phyloP scores from a whole-genome alignment of 2,797 vertebrate genomes.

The Spinibarbus caldwelli region DNA sequence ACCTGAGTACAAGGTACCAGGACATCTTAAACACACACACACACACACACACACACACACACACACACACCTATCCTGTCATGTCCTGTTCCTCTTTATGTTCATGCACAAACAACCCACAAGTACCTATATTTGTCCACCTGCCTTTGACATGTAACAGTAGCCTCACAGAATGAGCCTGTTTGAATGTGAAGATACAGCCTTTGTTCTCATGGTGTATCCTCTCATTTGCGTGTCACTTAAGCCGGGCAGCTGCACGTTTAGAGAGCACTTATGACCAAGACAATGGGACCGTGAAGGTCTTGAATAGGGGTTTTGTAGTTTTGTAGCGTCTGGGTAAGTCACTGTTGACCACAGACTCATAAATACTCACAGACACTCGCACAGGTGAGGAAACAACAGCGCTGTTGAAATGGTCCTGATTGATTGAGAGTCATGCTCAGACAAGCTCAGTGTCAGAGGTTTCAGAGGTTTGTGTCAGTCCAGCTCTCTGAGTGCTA shows the following conservation, averaged over 20 bases:
- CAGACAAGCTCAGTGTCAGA: slow-evolving; percentile 44
- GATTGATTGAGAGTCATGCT: slow-evolving; percentile 37
- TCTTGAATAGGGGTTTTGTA: slow-evolving; percentile 52
- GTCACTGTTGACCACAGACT: slow-evolving; percentile 42
- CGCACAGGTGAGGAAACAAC: slow-evolving; percentile 43
- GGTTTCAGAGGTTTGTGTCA: slow-evolving; percentile 20
- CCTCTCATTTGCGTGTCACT: slow-evolving; percentile 41
- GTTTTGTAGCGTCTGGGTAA: slow-evolving; percentile 11
- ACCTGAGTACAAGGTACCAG: slow-evolving; percentile 82
- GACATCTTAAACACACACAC: slow-evolving; percentile 10
- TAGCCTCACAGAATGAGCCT: not conserved
- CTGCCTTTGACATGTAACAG: slow-evolving; percentile 50
- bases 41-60: too few species aligned
- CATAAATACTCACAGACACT: slow-evolving; percentile 5
- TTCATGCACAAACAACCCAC: slow-evolving; percentile 28
- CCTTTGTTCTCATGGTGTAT: slow-evolving; percentile 38
- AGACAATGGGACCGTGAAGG: slow-evolving; percentile 46
- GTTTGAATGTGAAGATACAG: slow-evolving; percentile 33
- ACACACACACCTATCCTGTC: slow-evolving; percentile 28
- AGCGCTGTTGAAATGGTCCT: slow-evolving; percentile 42
- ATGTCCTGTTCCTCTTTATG: slow-evolving; percentile 35
- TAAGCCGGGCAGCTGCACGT: slow-evolving; percentile 43
- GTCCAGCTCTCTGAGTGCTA: not conserved
- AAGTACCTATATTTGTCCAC: slow-evolving; percentile 54
- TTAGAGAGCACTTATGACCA: slow-evolving; percentile 41